These are phyloP conservation scores for Musca vetustissima DNA, from an alignment of 1,140 invertebrate genomes.

Conservation along the genomic window DNA sequence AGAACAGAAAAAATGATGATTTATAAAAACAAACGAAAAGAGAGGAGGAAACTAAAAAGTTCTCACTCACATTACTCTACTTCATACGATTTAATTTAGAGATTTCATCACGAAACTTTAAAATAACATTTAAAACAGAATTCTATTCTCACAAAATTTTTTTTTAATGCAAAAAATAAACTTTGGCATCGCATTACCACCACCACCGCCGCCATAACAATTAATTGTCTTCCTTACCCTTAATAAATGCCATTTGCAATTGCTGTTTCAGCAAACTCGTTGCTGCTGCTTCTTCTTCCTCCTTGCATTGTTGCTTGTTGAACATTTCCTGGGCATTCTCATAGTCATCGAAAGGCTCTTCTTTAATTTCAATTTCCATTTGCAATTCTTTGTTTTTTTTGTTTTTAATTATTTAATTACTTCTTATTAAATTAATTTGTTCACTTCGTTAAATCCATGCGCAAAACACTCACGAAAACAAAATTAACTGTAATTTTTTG, in stretches of 20 bases:
- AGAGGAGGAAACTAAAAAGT: no score
- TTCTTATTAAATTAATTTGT: background rate
- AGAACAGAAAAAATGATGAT: background rate
- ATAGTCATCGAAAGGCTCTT: slow-evolving; percentile 14
- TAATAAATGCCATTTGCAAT: slow-evolving; percentile 1
- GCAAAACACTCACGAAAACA: background rate
- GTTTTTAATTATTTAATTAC: background rate
- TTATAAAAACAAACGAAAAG: no score
- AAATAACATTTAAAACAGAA: no score
- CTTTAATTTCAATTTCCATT: slow-evolving; percentile 8
- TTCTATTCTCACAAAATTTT: no score
- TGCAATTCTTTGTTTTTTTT: background rate
- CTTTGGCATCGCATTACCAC: no score
- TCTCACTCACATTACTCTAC: no score
- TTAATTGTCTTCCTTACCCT: background rate
- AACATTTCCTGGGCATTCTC: slow-evolving; percentile 9
- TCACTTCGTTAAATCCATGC: no score
- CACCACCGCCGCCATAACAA: no score
- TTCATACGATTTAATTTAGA: no score
- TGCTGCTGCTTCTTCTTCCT: slow-evolving; percentile 10
- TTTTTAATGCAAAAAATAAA: no score
- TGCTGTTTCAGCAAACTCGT: slow-evolving; percentile 8
- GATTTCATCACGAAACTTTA: no score
- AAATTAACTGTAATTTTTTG: background rate
- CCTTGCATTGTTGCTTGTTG: background rate